Percentiles rank a stretch among this genome's conserved stretches.
Evolutionary conservation across 2,797 vertebrate genomes (phyloP).

Genomic region (Ctenochaetus hawaiiensis): DNA sequence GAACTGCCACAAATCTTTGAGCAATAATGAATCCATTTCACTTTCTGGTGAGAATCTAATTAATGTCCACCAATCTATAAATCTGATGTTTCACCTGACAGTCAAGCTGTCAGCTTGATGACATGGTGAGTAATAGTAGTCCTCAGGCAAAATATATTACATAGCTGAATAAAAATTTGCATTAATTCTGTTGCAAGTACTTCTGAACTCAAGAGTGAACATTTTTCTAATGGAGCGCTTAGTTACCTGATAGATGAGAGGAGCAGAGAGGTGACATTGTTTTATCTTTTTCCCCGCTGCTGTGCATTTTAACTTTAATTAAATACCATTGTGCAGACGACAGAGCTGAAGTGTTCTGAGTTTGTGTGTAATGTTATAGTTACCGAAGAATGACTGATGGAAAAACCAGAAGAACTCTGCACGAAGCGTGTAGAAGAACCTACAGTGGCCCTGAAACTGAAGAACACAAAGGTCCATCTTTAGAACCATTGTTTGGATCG

Average conservation of each 20-base stretch:
- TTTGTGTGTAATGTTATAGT: not conserved
- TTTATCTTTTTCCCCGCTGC: not conserved
- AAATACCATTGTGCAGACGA: not conserved
- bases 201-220: not conserved
- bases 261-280: not conserved
- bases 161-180: not conserved
- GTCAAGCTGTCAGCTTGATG: constrained; percentile 41
- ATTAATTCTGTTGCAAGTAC: not conserved
- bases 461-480: too few species aligned
- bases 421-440: too few species aligned
- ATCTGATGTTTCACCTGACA: constrained; percentile 34
- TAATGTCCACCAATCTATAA: constrained; percentile 35
- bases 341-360: not conserved
- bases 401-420: too few species aligned
- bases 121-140: constrained; percentile 20
- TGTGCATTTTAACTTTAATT: not conserved
- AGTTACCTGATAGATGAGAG: not conserved
- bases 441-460: too few species aligned
- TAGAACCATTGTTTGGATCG: too few species aligned
- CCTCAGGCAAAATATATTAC: not conserved
- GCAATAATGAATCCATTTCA: constrained; percentile 42
- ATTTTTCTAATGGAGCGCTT: not conserved
- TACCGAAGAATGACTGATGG: too few species aligned
- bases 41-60: constrained; percentile 42
- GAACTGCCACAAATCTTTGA: constrained; percentile 3